Evolutionary conservation across 1,140 invertebrate species (phyloP).

Genomic region (Anagrus nilaparvatae): DNA sequence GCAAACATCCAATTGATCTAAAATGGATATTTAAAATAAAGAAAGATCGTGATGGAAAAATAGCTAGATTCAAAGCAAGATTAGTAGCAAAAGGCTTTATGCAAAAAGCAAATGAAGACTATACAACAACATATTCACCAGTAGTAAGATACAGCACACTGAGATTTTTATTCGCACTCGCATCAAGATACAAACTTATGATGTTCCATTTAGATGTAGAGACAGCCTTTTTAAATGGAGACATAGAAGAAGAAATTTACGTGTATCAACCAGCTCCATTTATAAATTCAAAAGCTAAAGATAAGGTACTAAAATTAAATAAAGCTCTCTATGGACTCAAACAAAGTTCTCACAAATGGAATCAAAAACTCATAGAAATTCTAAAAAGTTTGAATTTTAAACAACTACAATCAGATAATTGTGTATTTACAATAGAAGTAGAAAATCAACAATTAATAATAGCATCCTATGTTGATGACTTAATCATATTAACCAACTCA

Average conservation of each 20-base stretch:
- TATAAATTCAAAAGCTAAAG: too few species aligned
- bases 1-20: neutral
- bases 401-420: neutral
- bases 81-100: slow-evolving; percentile 24
- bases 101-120: slow-evolving; percentile 21
- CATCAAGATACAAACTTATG: slow-evolving; percentile 6
- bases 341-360: slow-evolving; percentile 19
- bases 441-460: neutral
- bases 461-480: neutral
- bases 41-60: neutral
- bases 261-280: slow-evolving; percentile 31
- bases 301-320: slow-evolving; percentile 15
- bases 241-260: slow-evolving; percentile 32
- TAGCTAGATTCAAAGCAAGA: slow-evolving; percentile 13
- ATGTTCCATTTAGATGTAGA: slow-evolving; percentile 27
- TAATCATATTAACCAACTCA: too few species aligned
- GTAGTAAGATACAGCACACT: slow-evolving; percentile 17
- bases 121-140: slow-evolving; percentile 22
- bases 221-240: slow-evolving; percentile 27
- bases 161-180: slow-evolving; percentile 17
- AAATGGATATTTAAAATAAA: neutral
- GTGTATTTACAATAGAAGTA: neutral
- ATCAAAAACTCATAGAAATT: neutral
- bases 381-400: neutral
- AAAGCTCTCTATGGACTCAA: slow-evolving; percentile 26